These are phyloP conservation scores for Sebastes ruberrimus DNA, from an alignment of 2,797 vertebrate species.

Conservation along the genomic window DNA sequence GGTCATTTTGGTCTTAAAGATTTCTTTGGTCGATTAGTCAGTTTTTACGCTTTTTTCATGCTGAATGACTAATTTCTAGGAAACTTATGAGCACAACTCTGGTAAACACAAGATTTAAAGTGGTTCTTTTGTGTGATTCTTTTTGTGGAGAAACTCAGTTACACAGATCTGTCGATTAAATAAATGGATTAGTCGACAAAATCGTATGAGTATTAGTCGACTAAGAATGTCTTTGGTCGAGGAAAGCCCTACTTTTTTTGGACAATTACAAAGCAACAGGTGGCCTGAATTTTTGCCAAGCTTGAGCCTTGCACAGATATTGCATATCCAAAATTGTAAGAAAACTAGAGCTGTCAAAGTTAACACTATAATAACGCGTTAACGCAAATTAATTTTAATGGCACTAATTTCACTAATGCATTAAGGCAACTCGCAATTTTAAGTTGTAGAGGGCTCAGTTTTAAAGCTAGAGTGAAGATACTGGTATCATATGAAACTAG, in stretches of 20 bases:
- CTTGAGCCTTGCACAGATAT: neutral
- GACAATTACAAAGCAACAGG: slow-evolving; percentile 45
- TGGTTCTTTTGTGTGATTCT: neutral
- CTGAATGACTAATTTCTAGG: neutral
- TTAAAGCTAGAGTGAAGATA: too few relatives aligned
- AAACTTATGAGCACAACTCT: neutral
- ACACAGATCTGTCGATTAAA: neutral
- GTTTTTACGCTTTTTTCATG: neutral
- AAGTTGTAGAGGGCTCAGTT: too few relatives aligned
- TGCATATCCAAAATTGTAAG: neutral
- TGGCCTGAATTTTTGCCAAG: slow-evolving; percentile 32
- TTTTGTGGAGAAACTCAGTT: neutral
- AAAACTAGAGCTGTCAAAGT: neutral
- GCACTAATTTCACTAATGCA: too few relatives aligned
- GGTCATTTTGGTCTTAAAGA: neutral
- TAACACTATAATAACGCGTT: neutral
- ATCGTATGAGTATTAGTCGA: neutral
- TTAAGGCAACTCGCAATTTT: too few relatives aligned
- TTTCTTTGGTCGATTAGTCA: neutral
- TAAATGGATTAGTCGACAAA: neutral
- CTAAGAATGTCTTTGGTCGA: neutral
- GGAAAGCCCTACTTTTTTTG: neutral
- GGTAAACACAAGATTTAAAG: neutral
- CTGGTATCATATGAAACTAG: too few relatives aligned
- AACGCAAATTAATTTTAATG: neutral